Percentiles rank a stretch among this genome's conserved stretches.
Evolutionary conservation across 2,888 invertebrate genomes (phyloP).

Genomic region (Chloroclystis v-ata): DNA sequence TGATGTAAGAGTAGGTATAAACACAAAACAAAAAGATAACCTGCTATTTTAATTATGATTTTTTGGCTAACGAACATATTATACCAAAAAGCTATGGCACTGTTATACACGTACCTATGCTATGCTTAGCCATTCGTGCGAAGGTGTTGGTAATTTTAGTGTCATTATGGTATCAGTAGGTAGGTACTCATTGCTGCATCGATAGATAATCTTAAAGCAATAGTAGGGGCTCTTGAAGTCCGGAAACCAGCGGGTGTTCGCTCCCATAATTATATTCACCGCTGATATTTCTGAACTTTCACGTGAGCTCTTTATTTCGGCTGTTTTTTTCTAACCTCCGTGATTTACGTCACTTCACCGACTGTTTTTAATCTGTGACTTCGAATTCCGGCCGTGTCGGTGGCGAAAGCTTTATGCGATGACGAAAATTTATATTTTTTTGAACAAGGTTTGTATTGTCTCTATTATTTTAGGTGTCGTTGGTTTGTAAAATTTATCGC

Average conservation of each 20-base stretch:
- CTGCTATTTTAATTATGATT: too few relatives aligned
- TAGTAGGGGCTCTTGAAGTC: slow-evolving; percentile 53
- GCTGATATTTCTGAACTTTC: slow-evolving; percentile 75
- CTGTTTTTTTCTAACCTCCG: slow-evolving; percentile 63
- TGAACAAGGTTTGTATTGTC: slow-evolving; percentile 58
- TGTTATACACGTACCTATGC: too few relatives aligned
- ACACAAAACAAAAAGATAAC: too few relatives aligned
- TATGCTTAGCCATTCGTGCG: too few relatives aligned
- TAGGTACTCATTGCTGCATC: too few relatives aligned
- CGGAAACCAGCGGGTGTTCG: slow-evolving; percentile 74
- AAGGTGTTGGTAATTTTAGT: too few relatives aligned
- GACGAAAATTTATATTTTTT: slow-evolving; percentile 65
- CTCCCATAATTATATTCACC: slow-evolving; percentile 74
- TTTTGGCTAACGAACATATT: too few relatives aligned
- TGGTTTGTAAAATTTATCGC: slow-evolving; percentile 11
- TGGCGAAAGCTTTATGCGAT: slow-evolving; percentile 71
- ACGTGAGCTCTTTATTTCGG: slow-evolving; percentile 72
- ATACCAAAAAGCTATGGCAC: too few relatives aligned
- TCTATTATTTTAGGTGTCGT: slow-evolving; percentile 33
- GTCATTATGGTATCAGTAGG: too few relatives aligned
- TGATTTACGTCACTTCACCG: slow-evolving; percentile 67
- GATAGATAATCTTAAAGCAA: slow-evolving; percentile 11
- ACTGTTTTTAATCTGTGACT: slow-evolving; percentile 49
- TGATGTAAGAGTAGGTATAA: too few relatives aligned
- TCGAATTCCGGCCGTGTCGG: slow-evolving; percentile 61